phyloP scores from a whole-genome alignment of 2,797 vertebrate genomes.

The Ctenopoma multispine region DNA sequence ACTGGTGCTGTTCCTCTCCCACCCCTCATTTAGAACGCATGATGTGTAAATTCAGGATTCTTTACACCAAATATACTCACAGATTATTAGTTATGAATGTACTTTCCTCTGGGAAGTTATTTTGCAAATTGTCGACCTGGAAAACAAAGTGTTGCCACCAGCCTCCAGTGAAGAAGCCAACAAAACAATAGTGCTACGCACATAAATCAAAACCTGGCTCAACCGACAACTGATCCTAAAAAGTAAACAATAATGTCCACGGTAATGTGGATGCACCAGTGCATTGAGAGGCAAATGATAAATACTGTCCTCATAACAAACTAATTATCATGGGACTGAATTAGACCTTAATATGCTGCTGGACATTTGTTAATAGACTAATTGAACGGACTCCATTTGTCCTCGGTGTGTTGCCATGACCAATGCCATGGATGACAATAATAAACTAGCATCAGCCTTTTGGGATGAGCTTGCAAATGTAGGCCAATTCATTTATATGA shows the following conservation, averaged over 20 bases:
- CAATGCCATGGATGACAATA: slow-evolving; percentile 38
- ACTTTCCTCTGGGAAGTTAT: slow-evolving; percentile 2
- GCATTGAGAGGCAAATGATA: slow-evolving; percentile 55
- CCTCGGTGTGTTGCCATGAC: slow-evolving; percentile 29
- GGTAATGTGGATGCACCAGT: slow-evolving; percentile 57
- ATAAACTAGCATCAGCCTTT: slow-evolving; percentile 14
- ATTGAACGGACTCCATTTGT: slow-evolving; percentile 44
- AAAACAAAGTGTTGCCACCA: neutral
- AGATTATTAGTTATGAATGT: slow-evolving; percentile 2
- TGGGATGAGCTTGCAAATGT: slow-evolving; percentile 7
- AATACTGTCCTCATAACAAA: slow-evolving; percentile 56
- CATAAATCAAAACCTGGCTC: slow-evolving; percentile 49
- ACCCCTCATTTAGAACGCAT: no score
- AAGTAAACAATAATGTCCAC: slow-evolving; percentile 42
- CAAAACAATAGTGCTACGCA: slow-evolving; percentile 19
- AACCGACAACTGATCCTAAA: slow-evolving; percentile 47
- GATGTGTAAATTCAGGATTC: neutral
- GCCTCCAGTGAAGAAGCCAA: slow-evolving; percentile 13
- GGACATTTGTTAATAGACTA: slow-evolving; percentile 59
- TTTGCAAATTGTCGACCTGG: slow-evolving; percentile 5
- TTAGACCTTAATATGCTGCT: slow-evolving; percentile 48
- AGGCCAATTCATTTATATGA: slow-evolving; percentile 35
- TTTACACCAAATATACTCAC: neutral
- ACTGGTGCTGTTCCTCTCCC: no score
- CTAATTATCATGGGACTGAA: slow-evolving; percentile 58